A percentile compares a stretch with the other conserved stretches of the same genome.
Evolutionary conservation across 2,113 vertebrate genomes (phyloP).

Genomic region (Pyxicephalus adspersus): DNA sequence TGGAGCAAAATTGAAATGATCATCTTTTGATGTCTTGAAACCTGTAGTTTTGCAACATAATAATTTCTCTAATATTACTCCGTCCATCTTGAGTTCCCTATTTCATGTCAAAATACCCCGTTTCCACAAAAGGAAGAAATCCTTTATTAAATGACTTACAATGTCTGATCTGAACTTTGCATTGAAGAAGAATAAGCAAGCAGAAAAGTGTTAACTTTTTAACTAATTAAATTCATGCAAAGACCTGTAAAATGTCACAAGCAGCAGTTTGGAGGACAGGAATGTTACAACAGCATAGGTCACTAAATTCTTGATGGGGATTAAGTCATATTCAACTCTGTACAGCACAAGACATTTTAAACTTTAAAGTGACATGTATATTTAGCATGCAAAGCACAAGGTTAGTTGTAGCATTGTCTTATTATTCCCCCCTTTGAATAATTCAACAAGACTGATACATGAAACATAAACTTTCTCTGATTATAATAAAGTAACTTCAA

Average conservation of each 20-base stretch:
- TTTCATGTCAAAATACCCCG: too few species aligned
- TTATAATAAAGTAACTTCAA: constrained; percentile 28
- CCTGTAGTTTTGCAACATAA: too few species aligned
- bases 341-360: constrained; percentile 54
- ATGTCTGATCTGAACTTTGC: too few species aligned
- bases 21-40: too few species aligned
- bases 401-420: constrained; percentile 33
- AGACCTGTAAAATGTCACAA: constrained; percentile 63
- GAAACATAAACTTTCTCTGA: constrained; percentile 37
- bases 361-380: constrained; percentile 57
- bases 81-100: too few species aligned
- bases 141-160: too few species aligned
- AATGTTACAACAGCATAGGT: constrained; percentile 68
- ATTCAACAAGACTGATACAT: constrained; percentile 52
- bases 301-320: constrained; percentile 68
- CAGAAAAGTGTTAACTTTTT: constrained; percentile 53
- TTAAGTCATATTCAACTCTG: constrained; percentile 60
- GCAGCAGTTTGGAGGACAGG: constrained; percentile 60
- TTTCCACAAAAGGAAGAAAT: too few species aligned
- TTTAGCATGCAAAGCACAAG: constrained; percentile 60
- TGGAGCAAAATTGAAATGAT: too few species aligned
- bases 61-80: too few species aligned
- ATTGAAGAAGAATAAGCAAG: constrained; percentile 24
- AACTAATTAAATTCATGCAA: constrained; percentile 12
- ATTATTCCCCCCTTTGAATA: constrained; percentile 60